Evolutionary conservation across 2,113 vertebrate species (phyloP).

Genomic region (Gracilinanus agilis): DNA sequence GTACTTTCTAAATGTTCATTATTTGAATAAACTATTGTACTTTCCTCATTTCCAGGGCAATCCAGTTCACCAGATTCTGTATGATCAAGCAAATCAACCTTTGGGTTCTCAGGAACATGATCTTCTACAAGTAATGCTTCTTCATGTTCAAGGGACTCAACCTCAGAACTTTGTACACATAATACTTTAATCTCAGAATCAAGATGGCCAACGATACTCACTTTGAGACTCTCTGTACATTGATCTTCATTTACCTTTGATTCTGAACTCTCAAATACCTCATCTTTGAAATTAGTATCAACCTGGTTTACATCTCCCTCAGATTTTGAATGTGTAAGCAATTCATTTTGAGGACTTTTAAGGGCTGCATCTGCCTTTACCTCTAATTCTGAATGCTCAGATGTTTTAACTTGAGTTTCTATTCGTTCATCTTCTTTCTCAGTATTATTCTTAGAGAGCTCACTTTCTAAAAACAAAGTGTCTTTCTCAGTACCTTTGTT

Average conservation of each 20-base stretch:
- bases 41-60: constrained; percentile 58
- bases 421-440: constrained; percentile 55
- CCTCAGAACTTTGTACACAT: constrained; percentile 46
- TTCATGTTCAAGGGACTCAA: constrained; percentile 30
- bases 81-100: constrained; percentile 49
- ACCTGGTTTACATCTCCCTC: constrained; percentile 52
- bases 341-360: constrained; percentile 45
- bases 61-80: constrained; percentile 61
- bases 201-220: constrained; percentile 61
- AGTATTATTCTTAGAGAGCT: constrained; percentile 52
- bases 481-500: constrained; percentile 21
- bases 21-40: constrained; percentile 42
- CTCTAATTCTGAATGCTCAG: constrained; percentile 31
- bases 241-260: constrained; percentile 55
- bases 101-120: background rate
- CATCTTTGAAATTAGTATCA: constrained; percentile 46
- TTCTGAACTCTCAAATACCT: constrained; percentile 56
- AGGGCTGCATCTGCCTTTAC: constrained; percentile 40
- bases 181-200: constrained; percentile 66
- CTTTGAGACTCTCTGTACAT: constrained; percentile 12
- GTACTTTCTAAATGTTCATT: constrained; percentile 40
- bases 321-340: constrained; percentile 26
- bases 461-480: constrained; percentile 40
- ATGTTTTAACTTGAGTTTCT: constrained; percentile 65
- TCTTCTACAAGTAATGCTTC: background rate